Evolutionary conservation across 2,888 invertebrate species (phyloP), one percentile per base, ranked within the genome.

Genomic region (Agriopis aurantiaria): DNA sequence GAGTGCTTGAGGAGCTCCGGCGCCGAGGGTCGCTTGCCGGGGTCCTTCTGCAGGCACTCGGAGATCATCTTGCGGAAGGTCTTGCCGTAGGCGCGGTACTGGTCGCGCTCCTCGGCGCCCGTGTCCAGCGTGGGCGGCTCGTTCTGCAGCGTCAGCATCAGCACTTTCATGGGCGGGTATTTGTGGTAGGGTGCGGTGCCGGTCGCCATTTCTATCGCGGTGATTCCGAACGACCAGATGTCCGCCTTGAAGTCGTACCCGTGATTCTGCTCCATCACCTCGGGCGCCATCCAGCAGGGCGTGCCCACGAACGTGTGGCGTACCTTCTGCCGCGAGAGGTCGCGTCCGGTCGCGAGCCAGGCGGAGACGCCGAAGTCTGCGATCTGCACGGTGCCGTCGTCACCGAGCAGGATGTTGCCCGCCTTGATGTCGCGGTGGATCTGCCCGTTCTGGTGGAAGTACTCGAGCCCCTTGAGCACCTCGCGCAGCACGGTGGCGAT

Each of bases 281-380:
- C 99, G 8, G 99, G 99, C 12, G 99, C 99, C 99, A 99, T 99
- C 99, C 99, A 99, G 90, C 99, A 99, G 0, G 99, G 99, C 11
- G 99, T 99, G 60, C 99, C 99, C 8, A 99, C 99, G 93, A 99
- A 99, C 0, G 99, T 99, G 91, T 99, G 99, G 14, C 99, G 96
- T 64, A 99, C 98, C 92, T 99, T 98, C 90, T 99, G 99, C 45
- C 99, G 95, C 55, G 98, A 98, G 72, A 99, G 94, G 91, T 99
- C 99, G 56, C 99, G 96, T 0, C 99, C 99, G 0, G 99, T 99
- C 12, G 99, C 99, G 76, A 99, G 93, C 99, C 99, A 99, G 0
- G 99, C 99, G 75, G 99, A 99, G 0, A 99, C 99, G 72, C 99
- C 99, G 89, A 99, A 99, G 93, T 99, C 99, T 5, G 99, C 99